These are phyloP conservation scores for Orestias chungarensis DNA, from an alignment of 2,797 vertebrate genomes.

Conservation along the genomic window DNA sequence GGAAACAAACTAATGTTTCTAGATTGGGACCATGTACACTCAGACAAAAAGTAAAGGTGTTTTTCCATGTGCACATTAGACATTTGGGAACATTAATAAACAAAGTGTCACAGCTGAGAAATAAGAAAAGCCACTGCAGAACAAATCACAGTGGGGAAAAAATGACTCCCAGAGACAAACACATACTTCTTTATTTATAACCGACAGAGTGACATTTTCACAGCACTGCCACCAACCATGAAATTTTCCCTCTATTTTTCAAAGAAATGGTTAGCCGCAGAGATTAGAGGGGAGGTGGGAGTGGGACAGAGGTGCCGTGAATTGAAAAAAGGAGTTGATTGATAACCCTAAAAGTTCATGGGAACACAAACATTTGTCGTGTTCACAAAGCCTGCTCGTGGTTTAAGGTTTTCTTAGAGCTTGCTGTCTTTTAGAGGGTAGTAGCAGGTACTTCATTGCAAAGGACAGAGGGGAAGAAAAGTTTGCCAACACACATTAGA, in stretches of 20 bases:
- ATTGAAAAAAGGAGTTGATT: slow-evolving; percentile 26
- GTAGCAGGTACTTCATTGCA: slow-evolving; percentile 14
- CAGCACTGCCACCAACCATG: slow-evolving; percentile 50
- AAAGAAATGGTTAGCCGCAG: slow-evolving; percentile 33
- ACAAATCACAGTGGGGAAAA: slow-evolving; percentile 34
- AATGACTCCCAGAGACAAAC: slow-evolving; percentile 35
- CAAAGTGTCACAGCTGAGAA: neutral
- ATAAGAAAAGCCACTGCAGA: slow-evolving; percentile 22
- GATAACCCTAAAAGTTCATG: slow-evolving; percentile 37
- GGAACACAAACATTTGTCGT: slow-evolving; percentile 15
- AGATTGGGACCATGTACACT: slow-evolving; percentile 1
- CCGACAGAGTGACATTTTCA: slow-evolving; percentile 60
- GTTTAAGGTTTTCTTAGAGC: slow-evolving; percentile 5
- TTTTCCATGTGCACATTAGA: neutral
- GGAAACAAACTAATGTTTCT: slow-evolving; percentile 21
- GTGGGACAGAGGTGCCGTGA: neutral
- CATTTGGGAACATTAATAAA: slow-evolving; percentile 1
- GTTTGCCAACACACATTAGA: neutral
- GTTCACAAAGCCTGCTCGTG: neutral
- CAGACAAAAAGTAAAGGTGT: slow-evolving; percentile 3
- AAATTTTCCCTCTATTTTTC: slow-evolving; percentile 50
- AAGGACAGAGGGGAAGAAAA: neutral
- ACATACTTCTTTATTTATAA: slow-evolving; percentile 59
- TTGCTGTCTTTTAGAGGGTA: slow-evolving; percentile 25
- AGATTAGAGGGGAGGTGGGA: slow-evolving; percentile 20